phyloP scores from a whole-genome alignment of 2,113 vertebrate genomes.

The Terrapene triunguis region DNA sequence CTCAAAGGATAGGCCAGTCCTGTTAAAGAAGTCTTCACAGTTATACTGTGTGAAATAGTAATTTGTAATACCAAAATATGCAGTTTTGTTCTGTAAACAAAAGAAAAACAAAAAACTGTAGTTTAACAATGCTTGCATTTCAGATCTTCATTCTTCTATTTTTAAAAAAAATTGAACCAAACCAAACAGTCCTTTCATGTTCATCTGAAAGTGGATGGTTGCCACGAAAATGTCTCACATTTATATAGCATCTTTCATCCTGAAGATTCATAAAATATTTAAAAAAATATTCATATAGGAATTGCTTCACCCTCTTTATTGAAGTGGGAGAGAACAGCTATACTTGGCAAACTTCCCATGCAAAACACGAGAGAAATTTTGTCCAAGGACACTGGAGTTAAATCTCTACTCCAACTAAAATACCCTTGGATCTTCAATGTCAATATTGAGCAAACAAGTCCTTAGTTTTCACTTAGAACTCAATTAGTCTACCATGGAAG shows the following conservation, averaged over 20 bases:
- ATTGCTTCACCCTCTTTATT: background rate
- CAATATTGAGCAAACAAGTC: background rate
- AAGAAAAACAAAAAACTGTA: background rate
- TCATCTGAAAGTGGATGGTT: background rate
- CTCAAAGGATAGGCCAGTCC: constrained; percentile 46
- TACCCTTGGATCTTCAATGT: background rate
- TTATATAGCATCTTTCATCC: background rate
- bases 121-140: background rate
- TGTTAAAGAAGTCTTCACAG: constrained; percentile 42
- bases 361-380: background rate
- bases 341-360: background rate
- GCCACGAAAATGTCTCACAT: background rate
- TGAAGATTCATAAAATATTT: background rate
- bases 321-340: background rate
- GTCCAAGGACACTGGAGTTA: background rate
- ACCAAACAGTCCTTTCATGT: background rate
- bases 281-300: background rate
- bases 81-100: constrained; percentile 42
- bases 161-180: constrained; percentile 15
- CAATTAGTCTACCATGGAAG: background rate
- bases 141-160: background rate
- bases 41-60: constrained; percentile 56
- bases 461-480: background rate
- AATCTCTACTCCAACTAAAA: background rate
- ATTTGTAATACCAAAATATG: constrained; percentile 55